Percentiles rank a stretch among this genome's conserved stretches.
Evolutionary conservation across 2,888 invertebrate species (phyloP).

Genomic region (Philhelius pedissequus): DNA sequence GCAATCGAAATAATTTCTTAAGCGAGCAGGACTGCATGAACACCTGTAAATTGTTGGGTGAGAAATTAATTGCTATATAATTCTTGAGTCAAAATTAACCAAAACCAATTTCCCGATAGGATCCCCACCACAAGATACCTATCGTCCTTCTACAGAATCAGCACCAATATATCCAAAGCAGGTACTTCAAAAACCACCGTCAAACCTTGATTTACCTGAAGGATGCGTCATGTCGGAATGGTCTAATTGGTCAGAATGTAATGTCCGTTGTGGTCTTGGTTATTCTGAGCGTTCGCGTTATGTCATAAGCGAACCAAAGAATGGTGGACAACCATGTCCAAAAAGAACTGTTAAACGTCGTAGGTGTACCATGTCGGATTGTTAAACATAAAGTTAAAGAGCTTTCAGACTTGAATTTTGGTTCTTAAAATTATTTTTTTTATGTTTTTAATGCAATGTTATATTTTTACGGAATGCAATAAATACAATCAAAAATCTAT

Average conservation of each 20-base stretch:
- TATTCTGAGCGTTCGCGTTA: constrained; percentile 81
- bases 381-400: constrained; percentile 63
- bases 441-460: background rate
- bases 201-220: constrained; percentile 73
- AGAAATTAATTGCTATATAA: background rate
- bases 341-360: constrained; percentile 75
- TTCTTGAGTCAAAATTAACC: background rate
- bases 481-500: background rate
- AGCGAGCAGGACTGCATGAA: constrained; percentile 87
- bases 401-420: background rate
- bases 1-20: constrained; percentile 95
- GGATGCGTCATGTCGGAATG: constrained; percentile 89
- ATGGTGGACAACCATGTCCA: constrained; percentile 75
- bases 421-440: background rate
- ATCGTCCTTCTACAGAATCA: constrained; percentile 29
- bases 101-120: background rate
- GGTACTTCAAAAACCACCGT: constrained; percentile 17
- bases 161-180: constrained; percentile 27
- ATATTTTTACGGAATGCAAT: background rate
- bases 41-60: constrained; percentile 80
- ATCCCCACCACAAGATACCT: constrained; percentile 18
- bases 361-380: constrained; percentile 75
- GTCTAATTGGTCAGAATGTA: constrained; percentile 92
- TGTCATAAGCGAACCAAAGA: constrained; percentile 74
- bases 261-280: constrained; percentile 88